Evolutionary conservation across 2,113 vertebrate species (phyloP).

Genomic region (Indicator indicator): DNA sequence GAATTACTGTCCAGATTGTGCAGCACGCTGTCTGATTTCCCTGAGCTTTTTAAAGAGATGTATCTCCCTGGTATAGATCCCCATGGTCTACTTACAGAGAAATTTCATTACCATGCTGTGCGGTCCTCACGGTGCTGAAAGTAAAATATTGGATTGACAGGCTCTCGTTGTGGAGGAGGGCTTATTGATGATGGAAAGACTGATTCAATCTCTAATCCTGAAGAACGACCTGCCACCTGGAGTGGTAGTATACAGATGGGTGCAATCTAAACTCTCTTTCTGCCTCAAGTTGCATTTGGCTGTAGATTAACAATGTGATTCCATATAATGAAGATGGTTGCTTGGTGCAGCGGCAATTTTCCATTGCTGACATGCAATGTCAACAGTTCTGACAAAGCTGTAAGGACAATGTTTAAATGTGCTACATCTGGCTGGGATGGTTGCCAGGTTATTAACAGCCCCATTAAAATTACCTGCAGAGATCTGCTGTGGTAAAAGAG

Average conservation of each 20-base stretch:
- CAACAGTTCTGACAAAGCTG: conserved; percentile 68
- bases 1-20: conserved; percentile 51
- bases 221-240: conserved; percentile 76
- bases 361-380: conserved; percentile 66
- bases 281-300: conserved; percentile 69
- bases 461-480: conserved; percentile 72
- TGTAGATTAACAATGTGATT: conserved; percentile 74
- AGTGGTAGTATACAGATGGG: conserved; percentile 75
- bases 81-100: conserved; percentile 56
- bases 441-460: conserved; percentile 69
- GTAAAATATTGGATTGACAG: conserved; percentile 76
- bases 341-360: conserved; percentile 71
- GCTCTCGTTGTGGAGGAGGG: conserved; percentile 59
- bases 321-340: conserved; percentile 73
- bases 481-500: conserved; percentile 22
- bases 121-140: conserved; percentile 47
- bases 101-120: conserved; percentile 74
- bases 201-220: conserved; percentile 78
- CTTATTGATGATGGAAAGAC: conserved; percentile 75
- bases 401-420: conserved; percentile 61
- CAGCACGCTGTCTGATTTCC: conserved; percentile 31
- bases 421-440: conserved; percentile 70
- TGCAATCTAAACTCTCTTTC: conserved; percentile 70
- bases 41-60: conserved; percentile 57
- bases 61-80: conserved; percentile 65